Evolutionary conservation across 2,888 invertebrate species (phyloP), one percentile per base, ranked within the genome.

Genomic region (Polydrusus cervinus): DNA sequence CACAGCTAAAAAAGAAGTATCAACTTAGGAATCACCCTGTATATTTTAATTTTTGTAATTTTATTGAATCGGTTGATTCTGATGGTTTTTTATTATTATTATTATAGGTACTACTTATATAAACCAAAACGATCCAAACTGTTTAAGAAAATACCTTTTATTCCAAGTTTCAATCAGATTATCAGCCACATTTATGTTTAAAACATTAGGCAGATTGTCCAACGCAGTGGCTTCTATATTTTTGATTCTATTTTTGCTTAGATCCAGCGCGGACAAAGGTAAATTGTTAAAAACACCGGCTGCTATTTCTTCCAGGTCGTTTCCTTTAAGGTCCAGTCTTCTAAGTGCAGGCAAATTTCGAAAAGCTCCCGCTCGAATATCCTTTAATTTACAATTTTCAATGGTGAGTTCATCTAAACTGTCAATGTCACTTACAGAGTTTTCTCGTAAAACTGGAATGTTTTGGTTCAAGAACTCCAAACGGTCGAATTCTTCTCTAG

Each of bases 351-450:
- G 81, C 2, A 81, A 71, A 34, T 84, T 81, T 67, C 80, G 80
- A 64, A 86, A 85, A 8, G 84, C 82, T 3, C 81, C 83, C 5
- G 83, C 80, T 40, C 80, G 77, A 18, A 86, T 81, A 14, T 78
- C 73, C 13, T 75, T 65, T 13, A 86, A 66, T 53, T 81, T 78
- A 62, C 80, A 81, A 55, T 82, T 81, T 62, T 40, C 62, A 20
- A 84, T 75, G 11, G 79, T 78, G 8, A 84, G 70, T 65, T 83
- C 83, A 69, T 83, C 82, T 51, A 84, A 64, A 25, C 76, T 74
- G 5, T 79, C 78, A 13, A 84, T 61, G 70, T 83, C 82, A 3
- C 74, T 68, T 14, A 84, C 74, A 0, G 81, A 80, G 60, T 79
- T 78, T 53, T 79, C 71, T 18, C 80, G 79, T 16, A 84, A 51